These are phyloP conservation scores for Euplagia quadripunctaria DNA, from an alignment of 2,888 invertebrate genomes.

Conservation along the genomic window DNA sequence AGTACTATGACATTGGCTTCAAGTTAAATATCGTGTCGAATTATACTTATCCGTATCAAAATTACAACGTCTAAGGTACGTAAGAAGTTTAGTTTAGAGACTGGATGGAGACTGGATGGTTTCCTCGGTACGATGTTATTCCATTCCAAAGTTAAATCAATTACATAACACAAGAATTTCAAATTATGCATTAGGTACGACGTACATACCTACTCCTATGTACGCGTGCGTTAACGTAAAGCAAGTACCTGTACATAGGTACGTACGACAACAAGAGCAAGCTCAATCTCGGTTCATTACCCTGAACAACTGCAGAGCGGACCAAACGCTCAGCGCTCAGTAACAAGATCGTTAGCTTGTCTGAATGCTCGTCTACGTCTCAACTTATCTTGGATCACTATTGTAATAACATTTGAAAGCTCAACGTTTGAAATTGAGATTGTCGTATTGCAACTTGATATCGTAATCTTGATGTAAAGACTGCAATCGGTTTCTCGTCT, in stretches of 20 bases:
- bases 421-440: slow-evolving; percentile 40
- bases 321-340: slow-evolving; percentile 46
- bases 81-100: too few relatives aligned
- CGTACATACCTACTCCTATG: background rate
- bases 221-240: background rate
- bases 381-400: slow-evolving; percentile 51
- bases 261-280: slow-evolving; percentile 5
- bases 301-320: slow-evolving; percentile 46
- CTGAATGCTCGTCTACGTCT: slow-evolving; percentile 50
- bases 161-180: too few relatives aligned
- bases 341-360: slow-evolving; percentile 65
- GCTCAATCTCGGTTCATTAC: slow-evolving; percentile 60
- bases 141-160: background rate
- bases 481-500: slow-evolving; percentile 54
- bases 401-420: slow-evolving; percentile 55
- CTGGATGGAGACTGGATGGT: background rate
- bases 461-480: slow-evolving; percentile 36
- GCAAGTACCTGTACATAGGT: background rate
- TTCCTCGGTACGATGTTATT: background rate
- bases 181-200: too few relatives aligned
- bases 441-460: slow-evolving; percentile 41
- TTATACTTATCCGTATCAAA: too few relatives aligned
- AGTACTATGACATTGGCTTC: too few relatives aligned
- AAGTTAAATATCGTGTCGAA: too few relatives aligned
- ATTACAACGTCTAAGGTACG: too few relatives aligned